Percentiles rank a stretch among this genome's conserved stretches.
Evolutionary conservation across 2,113 vertebrate genomes (phyloP).

Genomic region (Turdus rufiventris): DNA sequence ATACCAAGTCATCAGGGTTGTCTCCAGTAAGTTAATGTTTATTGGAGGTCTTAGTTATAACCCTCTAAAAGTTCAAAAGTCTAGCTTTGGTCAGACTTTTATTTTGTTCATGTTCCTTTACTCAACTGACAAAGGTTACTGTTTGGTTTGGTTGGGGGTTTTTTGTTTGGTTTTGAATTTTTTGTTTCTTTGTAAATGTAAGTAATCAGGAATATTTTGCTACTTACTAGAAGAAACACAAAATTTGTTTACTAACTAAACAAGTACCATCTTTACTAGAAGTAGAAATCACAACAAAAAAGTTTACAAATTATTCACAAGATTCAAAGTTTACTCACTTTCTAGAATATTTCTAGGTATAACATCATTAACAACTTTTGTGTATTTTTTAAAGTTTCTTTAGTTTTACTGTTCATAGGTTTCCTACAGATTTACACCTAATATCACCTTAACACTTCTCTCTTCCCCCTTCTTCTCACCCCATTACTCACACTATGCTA

Average conservation of each 20-base stretch:
- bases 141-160: background rate
- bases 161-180: background rate
- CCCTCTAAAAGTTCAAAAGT: background rate
- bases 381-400: background rate
- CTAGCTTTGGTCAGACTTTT: background rate
- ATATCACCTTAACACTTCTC: background rate
- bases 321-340: background rate
- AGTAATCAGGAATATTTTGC: background rate
- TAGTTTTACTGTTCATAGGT: background rate
- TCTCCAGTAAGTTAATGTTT: background rate
- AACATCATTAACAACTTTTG: background rate
- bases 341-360: background rate
- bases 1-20: background rate
- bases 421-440: background rate
- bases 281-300: background rate
- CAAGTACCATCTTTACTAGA: conserved; percentile 2
- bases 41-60: background rate
- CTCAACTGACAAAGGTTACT: background rate
- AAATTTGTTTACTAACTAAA: background rate
- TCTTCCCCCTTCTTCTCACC: background rate
- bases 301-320: background rate
- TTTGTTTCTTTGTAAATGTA: background rate
- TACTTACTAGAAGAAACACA: background rate
- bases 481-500: background rate
- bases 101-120: background rate